phyloP scores from a whole-genome alignment of 1,140 invertebrate genomes.

The Sycophaga agraensis region DNA sequence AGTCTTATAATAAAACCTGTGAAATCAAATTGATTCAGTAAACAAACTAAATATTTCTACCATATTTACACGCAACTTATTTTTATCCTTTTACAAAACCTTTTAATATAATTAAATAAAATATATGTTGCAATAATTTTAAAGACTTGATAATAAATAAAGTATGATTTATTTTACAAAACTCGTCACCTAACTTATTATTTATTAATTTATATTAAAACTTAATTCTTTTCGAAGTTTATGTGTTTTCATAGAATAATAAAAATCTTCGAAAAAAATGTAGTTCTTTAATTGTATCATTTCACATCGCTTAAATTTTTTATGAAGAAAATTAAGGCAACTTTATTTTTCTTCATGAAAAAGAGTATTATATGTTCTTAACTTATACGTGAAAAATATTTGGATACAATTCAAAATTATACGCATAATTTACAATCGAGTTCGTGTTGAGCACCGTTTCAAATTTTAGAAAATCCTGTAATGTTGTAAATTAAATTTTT shows the following conservation, averaged over 20 bases:
- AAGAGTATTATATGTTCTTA: neutral
- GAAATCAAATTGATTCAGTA: neutral
- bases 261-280: constrained; percentile 6
- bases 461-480: no score
- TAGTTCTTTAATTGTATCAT: neutral
- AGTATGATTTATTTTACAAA: constrained; percentile 16
- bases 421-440: neutral
- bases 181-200: neutral
- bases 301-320: neutral
- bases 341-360: neutral
- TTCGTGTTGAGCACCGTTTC: no score
- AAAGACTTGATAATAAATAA: constrained; percentile 11
- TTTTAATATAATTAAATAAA: constrained; percentile 1
- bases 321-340: neutral
- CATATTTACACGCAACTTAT: constrained; percentile 14
- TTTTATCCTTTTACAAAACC: neutral
- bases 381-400: neutral
- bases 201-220: constrained; percentile 5
- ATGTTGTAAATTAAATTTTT: no score
- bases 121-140: neutral
- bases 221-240: neutral
- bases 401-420: neutral
- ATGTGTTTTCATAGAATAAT: neutral
- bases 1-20: neutral
- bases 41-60: constrained; percentile 1